Evolutionary conservation across 2,888 invertebrate species (phyloP).

Genomic region (Laspeyria flexula): DNA sequence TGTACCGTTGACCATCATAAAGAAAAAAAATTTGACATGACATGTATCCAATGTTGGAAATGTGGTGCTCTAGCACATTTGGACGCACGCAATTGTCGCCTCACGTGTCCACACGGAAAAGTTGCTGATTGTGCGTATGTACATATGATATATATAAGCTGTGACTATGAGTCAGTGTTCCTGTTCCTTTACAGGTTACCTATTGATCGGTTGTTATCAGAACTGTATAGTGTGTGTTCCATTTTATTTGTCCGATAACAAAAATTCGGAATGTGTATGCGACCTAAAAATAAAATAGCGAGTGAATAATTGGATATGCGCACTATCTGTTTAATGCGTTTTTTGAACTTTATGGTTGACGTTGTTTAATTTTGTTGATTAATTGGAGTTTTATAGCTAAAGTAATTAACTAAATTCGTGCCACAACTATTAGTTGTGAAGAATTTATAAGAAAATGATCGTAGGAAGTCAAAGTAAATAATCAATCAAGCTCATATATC

Average conservation of each 20-base stretch:
- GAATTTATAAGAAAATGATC: too few species aligned
- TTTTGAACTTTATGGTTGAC: neutral
- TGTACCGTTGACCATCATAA: too few species aligned
- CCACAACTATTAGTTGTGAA: too few species aligned
- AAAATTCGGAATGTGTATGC: constrained; percentile 22
- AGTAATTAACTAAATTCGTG: neutral
- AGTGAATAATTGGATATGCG: constrained; percentile 1
- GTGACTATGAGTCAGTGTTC: constrained; percentile 4
- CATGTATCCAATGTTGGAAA: too few species aligned
- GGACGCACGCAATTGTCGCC: too few species aligned
- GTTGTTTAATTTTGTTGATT: neutral
- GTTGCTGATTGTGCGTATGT: too few species aligned
- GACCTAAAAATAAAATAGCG: constrained; percentile 26
- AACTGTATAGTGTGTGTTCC: constrained; percentile 28
- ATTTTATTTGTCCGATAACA: constrained; percentile 47
- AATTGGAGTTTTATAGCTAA: neutral
- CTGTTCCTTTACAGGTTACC: constrained; percentile 18
- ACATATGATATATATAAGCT: too few species aligned
- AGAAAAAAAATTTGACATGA: too few species aligned
- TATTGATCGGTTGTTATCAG: constrained; percentile 43
- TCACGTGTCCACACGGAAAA: too few species aligned
- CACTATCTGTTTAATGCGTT: neutral
- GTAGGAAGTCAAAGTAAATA: too few species aligned
- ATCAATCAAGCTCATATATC: too few species aligned
- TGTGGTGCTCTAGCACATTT: too few species aligned